Evolutionary conservation across 2,113 vertebrate genomes (phyloP).

Genomic region (Psittacara wagleri): DNA sequence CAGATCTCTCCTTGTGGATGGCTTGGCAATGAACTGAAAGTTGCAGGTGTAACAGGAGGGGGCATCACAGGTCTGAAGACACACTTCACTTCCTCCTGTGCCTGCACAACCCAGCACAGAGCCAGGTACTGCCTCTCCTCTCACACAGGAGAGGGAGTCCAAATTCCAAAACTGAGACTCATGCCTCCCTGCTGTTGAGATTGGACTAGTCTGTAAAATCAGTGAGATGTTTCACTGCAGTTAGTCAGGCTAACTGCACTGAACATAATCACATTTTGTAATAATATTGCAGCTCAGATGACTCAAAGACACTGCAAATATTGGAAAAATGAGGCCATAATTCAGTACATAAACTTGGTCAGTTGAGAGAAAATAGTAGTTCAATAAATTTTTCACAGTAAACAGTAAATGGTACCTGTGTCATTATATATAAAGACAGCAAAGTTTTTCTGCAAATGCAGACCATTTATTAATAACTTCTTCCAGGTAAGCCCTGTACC

Average conservation of each 20-base stretch:
- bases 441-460: background rate
- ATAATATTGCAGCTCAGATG: background rate
- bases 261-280: background rate
- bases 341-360: background rate
- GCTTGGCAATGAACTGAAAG: background rate
- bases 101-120: background rate
- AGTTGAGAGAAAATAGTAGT: background rate
- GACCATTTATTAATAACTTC: background rate
- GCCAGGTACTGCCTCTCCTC: background rate
- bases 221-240: background rate
- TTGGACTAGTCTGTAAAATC: background rate
- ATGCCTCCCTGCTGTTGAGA: background rate
- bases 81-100: background rate
- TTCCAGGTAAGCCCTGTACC: background rate
- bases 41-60: background rate
- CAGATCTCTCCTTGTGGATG: background rate
- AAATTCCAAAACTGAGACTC: background rate
- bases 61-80: background rate
- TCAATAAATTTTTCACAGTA: background rate
- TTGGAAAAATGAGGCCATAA: background rate
- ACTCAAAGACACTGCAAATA: background rate
- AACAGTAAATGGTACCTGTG: too few species aligned
- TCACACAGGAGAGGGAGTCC: background rate
- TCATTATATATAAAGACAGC: rapidly evolving
- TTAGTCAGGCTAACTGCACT: background rate